phyloP scores from a whole-genome alignment of 1,140 invertebrate species.

The Cryptotermes secundus region DNA sequence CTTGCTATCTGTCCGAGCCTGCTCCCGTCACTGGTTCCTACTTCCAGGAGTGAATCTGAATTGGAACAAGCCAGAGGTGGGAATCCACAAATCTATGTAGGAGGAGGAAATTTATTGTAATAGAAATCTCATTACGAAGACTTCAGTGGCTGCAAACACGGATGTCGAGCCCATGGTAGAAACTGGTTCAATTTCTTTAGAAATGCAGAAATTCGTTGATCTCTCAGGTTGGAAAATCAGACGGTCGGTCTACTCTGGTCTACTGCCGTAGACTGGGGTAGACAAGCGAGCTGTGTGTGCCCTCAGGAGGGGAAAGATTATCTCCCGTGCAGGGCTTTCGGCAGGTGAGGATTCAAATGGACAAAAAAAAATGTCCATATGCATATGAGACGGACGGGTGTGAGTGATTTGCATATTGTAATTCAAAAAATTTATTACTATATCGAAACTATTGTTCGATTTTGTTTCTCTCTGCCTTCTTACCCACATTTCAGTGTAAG shows the following conservation, averaged over 20 bases:
- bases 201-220: background rate
- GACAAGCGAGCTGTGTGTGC: background rate
- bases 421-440: slow-evolving; percentile 11
- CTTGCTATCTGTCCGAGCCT: no score
- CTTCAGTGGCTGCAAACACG: background rate
- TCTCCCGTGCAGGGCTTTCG: background rate
- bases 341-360: background rate
- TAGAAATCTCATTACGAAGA: no score
- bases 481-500: background rate
- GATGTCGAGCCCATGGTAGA: background rate
- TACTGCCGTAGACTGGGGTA: background rate
- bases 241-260: background rate
- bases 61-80: no score
- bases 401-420: background rate
- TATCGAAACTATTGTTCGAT: slow-evolving; percentile 5
- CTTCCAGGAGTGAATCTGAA: no score
- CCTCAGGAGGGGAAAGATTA: background rate
- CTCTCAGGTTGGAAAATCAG: background rate
- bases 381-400: background rate
- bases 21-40: no score
- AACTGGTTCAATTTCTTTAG: background rate
- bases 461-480: background rate
- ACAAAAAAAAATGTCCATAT: background rate
- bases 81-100: no score
- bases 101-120: no score